These are phyloP conservation scores for Antennarius striatus DNA, from an alignment of 2,113 vertebrate genomes.

Conservation along the genomic window DNA sequence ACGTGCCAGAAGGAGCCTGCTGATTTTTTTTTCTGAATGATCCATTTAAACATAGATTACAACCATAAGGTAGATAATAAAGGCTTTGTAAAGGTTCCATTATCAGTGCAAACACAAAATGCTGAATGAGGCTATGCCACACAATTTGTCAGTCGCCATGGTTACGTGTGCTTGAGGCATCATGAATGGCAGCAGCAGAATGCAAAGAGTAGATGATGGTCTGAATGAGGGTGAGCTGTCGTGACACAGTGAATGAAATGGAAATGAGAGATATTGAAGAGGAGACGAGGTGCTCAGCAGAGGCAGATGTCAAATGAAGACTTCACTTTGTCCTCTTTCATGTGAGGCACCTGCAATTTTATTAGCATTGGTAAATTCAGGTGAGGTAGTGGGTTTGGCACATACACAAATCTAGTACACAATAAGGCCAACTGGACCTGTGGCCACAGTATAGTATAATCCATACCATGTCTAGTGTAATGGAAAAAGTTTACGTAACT, in stretches of 20 bases:
- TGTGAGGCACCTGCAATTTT: not conserved
- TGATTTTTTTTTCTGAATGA: too few relatives aligned
- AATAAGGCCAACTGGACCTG: too few relatives aligned
- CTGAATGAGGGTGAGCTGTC: conserved; percentile 25
- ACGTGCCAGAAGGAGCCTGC: too few relatives aligned
- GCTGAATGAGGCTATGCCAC: conserved; percentile 22
- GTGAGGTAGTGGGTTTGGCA: not conserved
- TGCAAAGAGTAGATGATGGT: conserved; percentile 13
- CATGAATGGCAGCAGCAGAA: conserved; percentile 28
- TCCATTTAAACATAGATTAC: too few relatives aligned
- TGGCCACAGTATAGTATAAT: too few relatives aligned
- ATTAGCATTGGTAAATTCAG: not conserved
- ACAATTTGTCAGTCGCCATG: conserved; percentile 48
- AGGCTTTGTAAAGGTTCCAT: not conserved
- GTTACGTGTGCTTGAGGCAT: conserved; percentile 31
- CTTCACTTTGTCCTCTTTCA: conserved; percentile 19
- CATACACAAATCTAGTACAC: too few relatives aligned
- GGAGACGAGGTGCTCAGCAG: conserved; percentile 3
- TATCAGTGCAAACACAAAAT: conserved; percentile 1
- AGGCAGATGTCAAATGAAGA: conserved; percentile 10
- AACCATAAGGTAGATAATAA: not conserved
- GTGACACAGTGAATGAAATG: conserved; percentile 22
- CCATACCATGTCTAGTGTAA: too few relatives aligned
- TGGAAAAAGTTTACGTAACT: too few relatives aligned
- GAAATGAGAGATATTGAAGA: conserved; percentile 30